These are phyloP conservation scores for Vireo griseus DNA, from an alignment of 2,797 vertebrate genomes.

Conservation along the genomic window DNA sequence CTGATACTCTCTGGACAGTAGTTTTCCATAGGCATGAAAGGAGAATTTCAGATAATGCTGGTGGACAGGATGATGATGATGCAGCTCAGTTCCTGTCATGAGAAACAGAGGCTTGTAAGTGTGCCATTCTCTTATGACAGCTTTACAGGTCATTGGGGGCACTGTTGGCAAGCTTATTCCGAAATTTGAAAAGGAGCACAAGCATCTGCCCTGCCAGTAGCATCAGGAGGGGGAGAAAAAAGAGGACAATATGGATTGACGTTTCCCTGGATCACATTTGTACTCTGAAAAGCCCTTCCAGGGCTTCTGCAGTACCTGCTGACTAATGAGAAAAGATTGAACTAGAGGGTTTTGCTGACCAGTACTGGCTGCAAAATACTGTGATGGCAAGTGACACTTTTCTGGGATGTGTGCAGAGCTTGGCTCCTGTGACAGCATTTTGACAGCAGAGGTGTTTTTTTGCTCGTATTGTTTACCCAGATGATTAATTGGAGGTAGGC, in stretches of 20 bases:
- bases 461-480: background rate
- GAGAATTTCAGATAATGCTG: background rate
- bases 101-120: background rate
- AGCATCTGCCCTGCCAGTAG: background rate
- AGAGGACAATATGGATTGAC: background rate
- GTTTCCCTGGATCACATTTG: background rate
- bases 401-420: background rate
- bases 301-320: background rate
- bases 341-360: background rate
- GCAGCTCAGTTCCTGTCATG: background rate
- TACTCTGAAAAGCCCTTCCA: background rate
- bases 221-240: background rate
- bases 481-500: background rate
- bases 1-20: background rate
- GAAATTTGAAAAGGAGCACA: background rate
- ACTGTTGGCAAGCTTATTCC: background rate
- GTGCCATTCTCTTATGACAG: background rate
- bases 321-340: background rate
- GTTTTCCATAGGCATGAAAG: background rate
- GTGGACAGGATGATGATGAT: background rate
- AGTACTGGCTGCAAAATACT: background rate
- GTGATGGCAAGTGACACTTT: background rate
- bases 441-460: background rate
- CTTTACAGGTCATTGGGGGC: background rate
- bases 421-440: rapidly evolving